phyloP scores from a whole-genome alignment of 2,888 invertebrate genomes.

The Mesopsocus fuscifrons region DNA sequence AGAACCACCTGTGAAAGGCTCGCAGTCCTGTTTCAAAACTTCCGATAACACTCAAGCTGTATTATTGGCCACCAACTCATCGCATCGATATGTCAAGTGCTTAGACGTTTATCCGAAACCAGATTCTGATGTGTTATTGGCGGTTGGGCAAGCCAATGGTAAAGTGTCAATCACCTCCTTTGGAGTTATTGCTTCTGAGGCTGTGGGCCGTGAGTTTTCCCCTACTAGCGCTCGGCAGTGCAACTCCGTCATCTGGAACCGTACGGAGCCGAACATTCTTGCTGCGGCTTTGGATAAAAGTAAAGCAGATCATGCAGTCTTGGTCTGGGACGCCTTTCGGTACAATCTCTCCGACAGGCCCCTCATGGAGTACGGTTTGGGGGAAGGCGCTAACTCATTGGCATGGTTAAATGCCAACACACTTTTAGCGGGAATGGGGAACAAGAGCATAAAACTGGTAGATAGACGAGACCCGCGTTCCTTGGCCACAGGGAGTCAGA shows the following conservation, averaged over 20 bases:
- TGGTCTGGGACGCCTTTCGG: conserved; percentile 69
- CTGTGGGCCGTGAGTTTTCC: conserved; percentile 26
- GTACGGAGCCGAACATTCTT: conserved; percentile 56
- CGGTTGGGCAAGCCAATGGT: conserved; percentile 80
- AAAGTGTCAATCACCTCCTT: conserved; percentile 63
- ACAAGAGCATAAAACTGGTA: conserved; percentile 70
- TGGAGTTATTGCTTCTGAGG: conserved; percentile 46
- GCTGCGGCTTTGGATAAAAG: conserved; percentile 80
- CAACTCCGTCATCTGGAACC: conserved; percentile 76
- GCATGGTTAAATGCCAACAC: conserved; percentile 65
- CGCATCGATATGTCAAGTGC: conserved; percentile 64
- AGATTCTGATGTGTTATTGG: conserved; percentile 55
- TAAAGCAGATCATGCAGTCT: conserved; percentile 69
- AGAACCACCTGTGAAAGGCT: conserved; percentile 27
- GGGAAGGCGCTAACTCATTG: conserved; percentile 67
- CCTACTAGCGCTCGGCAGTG: conserved; percentile 54
- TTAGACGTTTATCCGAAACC: conserved; percentile 67
- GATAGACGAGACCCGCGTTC: conserved; percentile 57
- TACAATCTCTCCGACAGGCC: conserved; percentile 25
- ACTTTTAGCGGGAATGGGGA: conserved; percentile 75
- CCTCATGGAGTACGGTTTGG: conserved; percentile 56
- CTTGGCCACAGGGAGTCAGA: conserved; percentile 38
- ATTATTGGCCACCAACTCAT: conserved; percentile 50
- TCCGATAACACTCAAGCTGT: conserved; percentile 49
- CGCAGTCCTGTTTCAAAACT: conserved; percentile 31